phyloP scores from a whole-genome alignment of 2,888 invertebrate genomes.

The Eristalis tenax region DNA sequence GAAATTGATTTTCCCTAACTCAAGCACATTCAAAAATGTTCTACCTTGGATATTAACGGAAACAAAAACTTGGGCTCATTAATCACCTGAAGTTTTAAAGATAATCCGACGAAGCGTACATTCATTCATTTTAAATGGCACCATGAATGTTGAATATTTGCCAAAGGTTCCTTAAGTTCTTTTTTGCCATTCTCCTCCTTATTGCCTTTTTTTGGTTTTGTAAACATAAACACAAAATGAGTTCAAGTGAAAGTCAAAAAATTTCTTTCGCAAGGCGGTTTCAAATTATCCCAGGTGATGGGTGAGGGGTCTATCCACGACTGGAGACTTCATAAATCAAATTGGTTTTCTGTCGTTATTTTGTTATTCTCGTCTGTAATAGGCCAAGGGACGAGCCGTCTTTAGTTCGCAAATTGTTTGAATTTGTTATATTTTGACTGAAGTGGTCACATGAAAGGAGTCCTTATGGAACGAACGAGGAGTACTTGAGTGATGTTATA shows the following conservation, averaged over 20 bases:
- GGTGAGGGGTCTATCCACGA: background rate
- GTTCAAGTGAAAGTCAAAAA: conserved; percentile 28
- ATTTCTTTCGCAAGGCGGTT: background rate
- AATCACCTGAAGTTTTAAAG: conserved; percentile 55
- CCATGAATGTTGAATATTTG: conserved; percentile 57
- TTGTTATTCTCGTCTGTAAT: background rate
- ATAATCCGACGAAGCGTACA: conserved; percentile 47
- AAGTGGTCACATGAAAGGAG: background rate
- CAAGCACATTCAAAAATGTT: conserved; percentile 44
- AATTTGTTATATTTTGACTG: background rate
- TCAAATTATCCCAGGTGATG: conserved; percentile 16
- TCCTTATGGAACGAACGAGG: background rate
- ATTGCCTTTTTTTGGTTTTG: background rate
- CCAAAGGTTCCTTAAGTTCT: conserved; percentile 23
- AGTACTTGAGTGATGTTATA: background rate
- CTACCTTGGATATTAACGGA: conserved; percentile 11
- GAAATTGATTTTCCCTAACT: conserved; percentile 63
- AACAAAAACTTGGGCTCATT: conserved; percentile 49
- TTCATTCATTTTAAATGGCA: conserved; percentile 67
- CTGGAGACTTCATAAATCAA: background rate
- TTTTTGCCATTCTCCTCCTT: background rate
- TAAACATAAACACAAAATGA: conserved; percentile 19
- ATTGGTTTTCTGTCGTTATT: background rate
- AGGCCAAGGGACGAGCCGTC: background rate
- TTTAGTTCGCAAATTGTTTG: background rate